Evolutionary conservation across 2,888 invertebrate species (phyloP).

Genomic region (Eupeodes luniger): DNA sequence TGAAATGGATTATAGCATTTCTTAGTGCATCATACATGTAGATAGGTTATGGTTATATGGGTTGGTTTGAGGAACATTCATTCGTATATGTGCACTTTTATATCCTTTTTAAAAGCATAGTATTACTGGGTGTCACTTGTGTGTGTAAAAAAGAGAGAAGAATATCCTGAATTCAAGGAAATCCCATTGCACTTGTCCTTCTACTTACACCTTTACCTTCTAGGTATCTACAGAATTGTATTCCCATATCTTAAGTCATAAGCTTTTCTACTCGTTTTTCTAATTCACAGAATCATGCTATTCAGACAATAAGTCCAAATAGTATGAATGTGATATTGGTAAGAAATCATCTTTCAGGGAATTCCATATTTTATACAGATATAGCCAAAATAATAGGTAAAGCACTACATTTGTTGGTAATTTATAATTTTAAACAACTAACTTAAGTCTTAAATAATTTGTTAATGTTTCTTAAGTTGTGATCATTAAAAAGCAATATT

Average conservation of each 20-base stretch:
- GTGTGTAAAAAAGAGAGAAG: slow-evolving; percentile 5
- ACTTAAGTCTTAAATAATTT: too few relatives aligned
- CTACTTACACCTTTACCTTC: slow-evolving; percentile 12
- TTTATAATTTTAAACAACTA: too few relatives aligned
- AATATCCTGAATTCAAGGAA: slow-evolving; percentile 52
- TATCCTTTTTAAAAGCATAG: slow-evolving; percentile 7
- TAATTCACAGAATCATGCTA: slow-evolving; percentile 16
- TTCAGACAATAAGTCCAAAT: slow-evolving; percentile 23
- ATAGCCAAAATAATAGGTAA: too few relatives aligned
- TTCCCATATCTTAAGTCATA: not conserved
- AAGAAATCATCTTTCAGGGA: not conserved
- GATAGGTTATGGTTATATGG: not conserved
- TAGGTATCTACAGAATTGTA: not conserved
- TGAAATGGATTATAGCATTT: slow-evolving; percentile 48
- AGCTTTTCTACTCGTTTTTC: not conserved
- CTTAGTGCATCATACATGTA: not conserved
- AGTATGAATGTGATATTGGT: slow-evolving; percentile 6
- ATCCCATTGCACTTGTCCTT: slow-evolving; percentile 44
- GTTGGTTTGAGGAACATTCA: not conserved
- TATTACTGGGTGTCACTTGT: not conserved
- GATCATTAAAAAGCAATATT: too few relatives aligned
- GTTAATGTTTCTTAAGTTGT: too few relatives aligned
- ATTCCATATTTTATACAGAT: not conserved
- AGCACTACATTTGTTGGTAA: too few relatives aligned
- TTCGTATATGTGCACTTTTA: not conserved